Percentiles rank a stretch among this genome's conserved stretches.
These are phyloP conservation scores for Trichosurus vulpecula DNA, from an alignment of 2,797 vertebrate species.

Conservation along the genomic window DNA sequence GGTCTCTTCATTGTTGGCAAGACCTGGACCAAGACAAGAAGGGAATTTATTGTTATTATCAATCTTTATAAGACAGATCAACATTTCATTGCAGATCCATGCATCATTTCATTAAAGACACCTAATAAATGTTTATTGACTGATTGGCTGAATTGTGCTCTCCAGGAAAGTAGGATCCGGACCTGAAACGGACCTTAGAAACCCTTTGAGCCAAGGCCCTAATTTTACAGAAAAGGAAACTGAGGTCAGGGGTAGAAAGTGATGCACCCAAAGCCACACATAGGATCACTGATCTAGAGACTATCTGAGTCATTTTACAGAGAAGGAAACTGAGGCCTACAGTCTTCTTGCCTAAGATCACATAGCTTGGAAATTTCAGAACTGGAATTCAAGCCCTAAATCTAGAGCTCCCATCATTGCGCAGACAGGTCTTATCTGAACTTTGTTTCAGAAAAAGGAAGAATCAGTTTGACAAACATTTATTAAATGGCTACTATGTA, in stretches of 20 bases:
- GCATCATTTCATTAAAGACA: background rate
- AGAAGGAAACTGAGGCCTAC: no score
- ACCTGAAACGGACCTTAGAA: background rate
- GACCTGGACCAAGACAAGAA: slow-evolving; percentile 75
- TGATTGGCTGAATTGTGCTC: background rate
- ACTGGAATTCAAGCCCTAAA: background rate
- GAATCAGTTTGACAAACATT: background rate
- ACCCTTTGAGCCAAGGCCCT: background rate
- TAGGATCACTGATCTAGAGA: no score
- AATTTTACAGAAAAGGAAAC: background rate
- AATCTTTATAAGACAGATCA: background rate
- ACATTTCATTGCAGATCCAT: background rate
- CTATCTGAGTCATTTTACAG: no score
- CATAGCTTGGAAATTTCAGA: background rate
- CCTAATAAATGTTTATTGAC: background rate
- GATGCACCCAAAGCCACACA: no score
- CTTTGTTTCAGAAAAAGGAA: background rate
- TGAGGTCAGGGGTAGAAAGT: background rate
- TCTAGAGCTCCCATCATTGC: background rate
- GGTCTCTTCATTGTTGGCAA: slow-evolving; percentile 60
- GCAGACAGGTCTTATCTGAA: background rate
- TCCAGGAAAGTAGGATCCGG: background rate
- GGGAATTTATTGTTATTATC: slow-evolving; percentile 6
- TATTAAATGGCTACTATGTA: background rate
- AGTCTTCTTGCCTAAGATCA: background rate